Evolutionary conservation across 35 echinoderm and acorn worm genomes (phyloP).

Genomic region (Ptychodera flava): DNA sequence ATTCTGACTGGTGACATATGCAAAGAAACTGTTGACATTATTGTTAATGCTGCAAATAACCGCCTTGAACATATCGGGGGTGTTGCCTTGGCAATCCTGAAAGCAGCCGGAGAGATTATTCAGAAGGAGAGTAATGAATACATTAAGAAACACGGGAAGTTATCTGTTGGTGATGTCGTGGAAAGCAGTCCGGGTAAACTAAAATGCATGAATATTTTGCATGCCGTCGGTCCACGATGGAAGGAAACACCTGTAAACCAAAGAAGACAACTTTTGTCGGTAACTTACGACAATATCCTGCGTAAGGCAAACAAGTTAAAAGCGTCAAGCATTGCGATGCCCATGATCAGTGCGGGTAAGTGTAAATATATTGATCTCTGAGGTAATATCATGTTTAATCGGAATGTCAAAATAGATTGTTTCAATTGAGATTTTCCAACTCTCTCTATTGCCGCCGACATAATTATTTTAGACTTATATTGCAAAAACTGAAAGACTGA

Average conservation of each 20-base stretch:
- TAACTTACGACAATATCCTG: neutral
- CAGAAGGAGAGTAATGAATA: constrained; percentile 2
- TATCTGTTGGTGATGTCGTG: neutral
- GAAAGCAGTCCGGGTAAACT: neutral
- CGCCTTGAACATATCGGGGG: neutral
- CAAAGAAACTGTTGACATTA: constrained; percentile 10
- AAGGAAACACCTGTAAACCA: neutral
- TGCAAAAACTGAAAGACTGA: too few relatives aligned
- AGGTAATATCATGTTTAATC: too few relatives aligned
- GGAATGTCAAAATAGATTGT: too few relatives aligned
- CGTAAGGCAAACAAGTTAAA: neutral
- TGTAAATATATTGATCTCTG: too few relatives aligned
- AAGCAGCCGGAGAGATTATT: constrained; percentile 1
- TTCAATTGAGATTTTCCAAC: too few relatives aligned
- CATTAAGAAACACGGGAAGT: neutral
- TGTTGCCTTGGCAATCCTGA: constrained; percentile 7
- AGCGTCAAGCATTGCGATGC: neutral
- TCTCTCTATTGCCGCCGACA: too few relatives aligned
- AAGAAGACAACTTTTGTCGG: neutral
- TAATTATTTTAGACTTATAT: too few relatives aligned
- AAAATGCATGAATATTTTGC: constrained; percentile 10
- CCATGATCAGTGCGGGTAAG: constrained; percentile 20
- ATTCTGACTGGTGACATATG: constrained; percentile 15
- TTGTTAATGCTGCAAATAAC: constrained; percentile 34
- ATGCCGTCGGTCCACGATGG: constrained; percentile 24